Evolutionary conservation across 1,140 invertebrate genomes (phyloP).

Genomic region (Notospermus geniculatus): DNA sequence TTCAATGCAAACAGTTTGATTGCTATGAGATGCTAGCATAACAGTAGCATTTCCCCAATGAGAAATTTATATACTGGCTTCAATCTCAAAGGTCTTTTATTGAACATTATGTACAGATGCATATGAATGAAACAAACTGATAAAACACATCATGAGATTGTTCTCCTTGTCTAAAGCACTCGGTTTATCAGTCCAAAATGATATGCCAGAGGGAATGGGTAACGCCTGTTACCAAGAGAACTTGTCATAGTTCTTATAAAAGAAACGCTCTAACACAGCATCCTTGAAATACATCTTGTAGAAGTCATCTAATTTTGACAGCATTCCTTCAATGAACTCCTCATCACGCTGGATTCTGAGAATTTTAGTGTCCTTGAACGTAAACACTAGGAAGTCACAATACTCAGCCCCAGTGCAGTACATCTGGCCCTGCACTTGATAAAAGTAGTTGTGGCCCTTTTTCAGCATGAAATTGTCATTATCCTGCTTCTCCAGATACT

Average conservation of each 20-base stretch:
- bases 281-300: constrained; percentile 1
- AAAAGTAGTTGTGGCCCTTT: constrained; percentile 24
- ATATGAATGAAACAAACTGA: not conserved
- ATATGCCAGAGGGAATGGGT: not conserved
- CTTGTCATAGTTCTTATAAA: constrained; percentile 3
- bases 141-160: not conserved
- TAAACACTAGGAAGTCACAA: constrained; percentile 23
- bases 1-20: constrained; percentile 11
- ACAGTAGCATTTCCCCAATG: not conserved
- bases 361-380: constrained; percentile 16
- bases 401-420: constrained; percentile 16
- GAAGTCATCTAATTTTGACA: constrained; percentile 12
- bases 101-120: no score
- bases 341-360: constrained; percentile 17
- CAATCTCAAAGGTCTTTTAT: no score
- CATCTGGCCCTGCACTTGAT: constrained; percentile 27
- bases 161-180: not conserved
- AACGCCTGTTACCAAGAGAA: not conserved
- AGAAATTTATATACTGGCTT: no score
- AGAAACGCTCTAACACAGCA: not conserved
- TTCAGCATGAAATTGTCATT: constrained; percentile 14
- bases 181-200: not conserved
- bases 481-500: not conserved
- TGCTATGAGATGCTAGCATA: constrained; percentile 10
- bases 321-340: constrained; percentile 18